Percentiles rank a stretch among this genome's conserved stretches.
These are phyloP conservation scores for Tigriopus californicus DNA, from an alignment of 2,888 invertebrate species.

Conservation along the genomic window DNA sequence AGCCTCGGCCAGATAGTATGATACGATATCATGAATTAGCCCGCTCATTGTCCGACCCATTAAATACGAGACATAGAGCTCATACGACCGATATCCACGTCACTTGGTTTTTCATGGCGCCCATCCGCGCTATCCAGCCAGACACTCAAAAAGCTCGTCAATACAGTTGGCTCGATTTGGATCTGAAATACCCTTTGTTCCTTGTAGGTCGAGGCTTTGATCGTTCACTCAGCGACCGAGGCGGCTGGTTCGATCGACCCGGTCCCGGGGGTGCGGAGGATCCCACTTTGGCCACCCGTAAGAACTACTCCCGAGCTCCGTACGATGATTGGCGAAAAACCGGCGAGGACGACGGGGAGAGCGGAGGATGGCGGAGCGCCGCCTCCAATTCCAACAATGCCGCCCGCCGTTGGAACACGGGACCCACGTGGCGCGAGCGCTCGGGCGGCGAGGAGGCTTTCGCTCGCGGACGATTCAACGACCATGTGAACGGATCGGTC, in stretches of 20 bases:
- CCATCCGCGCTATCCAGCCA: no score
- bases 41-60: no score
- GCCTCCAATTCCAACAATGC: background rate
- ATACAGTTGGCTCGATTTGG: no score
- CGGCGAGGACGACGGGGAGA: constrained; percentile 22
- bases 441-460: background rate
- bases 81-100: no score
- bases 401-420: background rate
- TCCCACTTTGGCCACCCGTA: background rate
- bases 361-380: constrained; percentile 3
- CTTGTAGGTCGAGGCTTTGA: background rate
- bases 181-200: no score
- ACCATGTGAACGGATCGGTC: background rate
- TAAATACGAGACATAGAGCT: no score
- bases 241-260: constrained; percentile 3
- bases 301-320: constrained; percentile 8
- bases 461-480: background rate
- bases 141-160: no score
- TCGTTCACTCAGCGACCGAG: constrained; percentile 3
- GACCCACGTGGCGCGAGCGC: background rate
- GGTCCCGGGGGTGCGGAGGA: background rate
- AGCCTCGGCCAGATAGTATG: no score
- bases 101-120: no score
- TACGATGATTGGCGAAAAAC: constrained; percentile 9
- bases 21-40: no score